Base-by-base conservation (phyloP, 2,888 invertebrate genomes). In the Blera fallax region DNA sequence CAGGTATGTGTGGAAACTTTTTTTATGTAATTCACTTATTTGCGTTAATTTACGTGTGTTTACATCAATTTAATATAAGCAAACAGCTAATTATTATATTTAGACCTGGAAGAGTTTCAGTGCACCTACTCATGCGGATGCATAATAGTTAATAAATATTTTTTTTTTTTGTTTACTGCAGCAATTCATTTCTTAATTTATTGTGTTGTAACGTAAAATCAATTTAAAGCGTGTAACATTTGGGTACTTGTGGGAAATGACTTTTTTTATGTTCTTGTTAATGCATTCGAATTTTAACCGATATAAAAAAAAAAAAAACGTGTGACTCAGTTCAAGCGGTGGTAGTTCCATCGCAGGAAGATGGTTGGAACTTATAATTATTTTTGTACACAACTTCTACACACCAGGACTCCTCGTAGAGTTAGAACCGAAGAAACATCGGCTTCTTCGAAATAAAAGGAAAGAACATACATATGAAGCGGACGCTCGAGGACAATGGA, bases 11-110 rank as follows among this genome's bases (percentile, higher is more conserved):
- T n/a, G n/a, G n/a, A n/a, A n/a, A n/a, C n/a, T 45, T 45, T 48
- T 64, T 45, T 32, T 29, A 16, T 21, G 10, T 32, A 11, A 16
- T 48, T 10, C 18, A 64, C 16, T 48, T 48, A 18, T 48, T 29
- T 18, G 27, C n/a, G 16, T 48, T 18, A 18, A 45, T 10, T 3
- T 5, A 56, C 43, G 43, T 40, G 40, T 45, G n/a, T 45, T 45
- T 18, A 32, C 10, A 2, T 32, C 8, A 18, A 56, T 48, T 56
- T 72, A 8, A 58, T 50, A 50, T 37, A 60, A 27, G 21, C 48
- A 72, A 50, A 50, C 21, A 14, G 54, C 40, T 54, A 54, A 69
- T 54, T 56, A 69, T 54, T 56, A 56, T 69, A 54, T 54, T 56
- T 54, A 56, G 52, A 54, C 73, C 43, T 54, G 24, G 6, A 54